Evolutionary conservation across 2,113 vertebrate species (phyloP).

Genomic region (Ranitomeya imitator): DNA sequence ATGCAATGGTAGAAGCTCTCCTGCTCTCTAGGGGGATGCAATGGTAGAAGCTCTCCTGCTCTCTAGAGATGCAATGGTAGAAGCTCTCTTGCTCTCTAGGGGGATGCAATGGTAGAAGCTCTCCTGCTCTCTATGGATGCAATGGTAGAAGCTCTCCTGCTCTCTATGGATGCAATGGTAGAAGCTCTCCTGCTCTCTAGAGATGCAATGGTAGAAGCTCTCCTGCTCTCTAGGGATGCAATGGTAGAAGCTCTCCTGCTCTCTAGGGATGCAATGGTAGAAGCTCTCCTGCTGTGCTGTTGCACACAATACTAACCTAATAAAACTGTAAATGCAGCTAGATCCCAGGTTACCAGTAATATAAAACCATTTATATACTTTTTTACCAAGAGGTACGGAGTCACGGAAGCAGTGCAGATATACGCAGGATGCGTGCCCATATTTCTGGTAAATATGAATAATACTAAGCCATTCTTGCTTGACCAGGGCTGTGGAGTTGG

Average conservation of each 20-base stretch:
- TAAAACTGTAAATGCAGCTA: background rate
- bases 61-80: background rate
- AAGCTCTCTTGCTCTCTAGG: background rate
- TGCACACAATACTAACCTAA: background rate
- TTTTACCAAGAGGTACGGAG: too few relatives aligned
- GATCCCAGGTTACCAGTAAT: background rate
- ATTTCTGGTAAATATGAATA: too few relatives aligned
- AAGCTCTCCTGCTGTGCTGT: background rate
- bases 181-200: background rate
- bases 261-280: background rate
- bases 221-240: background rate
- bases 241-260: background rate
- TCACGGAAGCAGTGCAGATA: too few relatives aligned
- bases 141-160: background rate
- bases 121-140: background rate
- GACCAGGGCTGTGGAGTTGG: too few relatives aligned
- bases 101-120: background rate
- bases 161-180: background rate
- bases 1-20: background rate
- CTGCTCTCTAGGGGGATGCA: background rate
- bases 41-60: background rate
- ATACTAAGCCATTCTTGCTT: too few relatives aligned
- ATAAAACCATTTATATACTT: too few relatives aligned
- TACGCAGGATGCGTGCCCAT: too few relatives aligned
- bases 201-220: background rate